Percentiles rank a stretch among this genome's conserved stretches.
Evolutionary conservation across 1,140 invertebrate genomes (phyloP).

Genomic region (Mizuhopecten yessoensis): DNA sequence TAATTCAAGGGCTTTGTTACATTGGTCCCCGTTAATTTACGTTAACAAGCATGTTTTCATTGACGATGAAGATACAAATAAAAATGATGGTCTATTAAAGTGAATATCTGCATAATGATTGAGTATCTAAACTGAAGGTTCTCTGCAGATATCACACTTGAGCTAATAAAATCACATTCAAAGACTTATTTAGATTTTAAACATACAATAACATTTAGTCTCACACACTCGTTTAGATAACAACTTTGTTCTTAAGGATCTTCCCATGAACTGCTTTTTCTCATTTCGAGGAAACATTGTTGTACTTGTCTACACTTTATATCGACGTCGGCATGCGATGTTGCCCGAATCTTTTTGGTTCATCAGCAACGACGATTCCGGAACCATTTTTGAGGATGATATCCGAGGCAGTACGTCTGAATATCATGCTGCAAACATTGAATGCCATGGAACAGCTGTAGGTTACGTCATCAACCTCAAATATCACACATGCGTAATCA

Average conservation of each 20-base stretch:
- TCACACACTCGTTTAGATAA: neutral
- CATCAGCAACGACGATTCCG: neutral
- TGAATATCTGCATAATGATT: slow-evolving; percentile 34
- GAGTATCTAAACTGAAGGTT: slow-evolving; percentile 19
- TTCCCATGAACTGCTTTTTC: neutral
- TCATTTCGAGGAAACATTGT: slow-evolving; percentile 6
- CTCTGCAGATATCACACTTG: slow-evolving; percentile 32
- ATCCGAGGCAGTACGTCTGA: neutral
- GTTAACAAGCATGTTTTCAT: neutral
- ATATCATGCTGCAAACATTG: neutral
- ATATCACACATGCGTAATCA: neutral
- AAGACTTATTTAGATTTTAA: slow-evolving; percentile 11
- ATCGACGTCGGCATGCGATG: neutral
- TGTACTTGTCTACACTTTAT: neutral
- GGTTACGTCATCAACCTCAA: slow-evolving; percentile 5
- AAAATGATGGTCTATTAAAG: slow-evolving; percentile 13
- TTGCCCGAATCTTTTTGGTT: neutral
- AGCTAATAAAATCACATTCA: slow-evolving; percentile 35
- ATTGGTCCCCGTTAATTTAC: neutral
- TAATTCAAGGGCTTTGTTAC: neutral
- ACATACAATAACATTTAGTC: slow-evolving; percentile 39
- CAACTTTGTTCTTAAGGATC: neutral
- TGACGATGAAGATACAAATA: neutral
- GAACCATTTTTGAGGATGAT: neutral
- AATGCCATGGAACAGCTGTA: neutral